Base-by-base conservation (phyloP, 2,888 invertebrate genomes). In the Tetragonula carbonaria region DNA sequence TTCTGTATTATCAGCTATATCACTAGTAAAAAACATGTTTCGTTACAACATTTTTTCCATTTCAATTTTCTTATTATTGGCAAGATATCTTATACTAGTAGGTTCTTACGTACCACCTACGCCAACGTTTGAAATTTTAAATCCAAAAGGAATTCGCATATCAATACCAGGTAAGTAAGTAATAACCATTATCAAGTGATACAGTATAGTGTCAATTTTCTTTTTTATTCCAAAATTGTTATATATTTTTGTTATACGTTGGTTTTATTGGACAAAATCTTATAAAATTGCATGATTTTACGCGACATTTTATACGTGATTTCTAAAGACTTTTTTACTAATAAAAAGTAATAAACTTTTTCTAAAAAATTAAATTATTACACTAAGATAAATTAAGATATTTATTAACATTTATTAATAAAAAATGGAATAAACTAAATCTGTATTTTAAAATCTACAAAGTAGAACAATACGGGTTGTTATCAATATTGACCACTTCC, bases 141-240 rank as follows among this genome's bases (percentile, higher is more conserved):
- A 85, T n/a, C 94, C 93, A 18, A 90, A 87, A 77, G 95, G 95
- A n/a, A 91, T 95, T 79, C 89, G 93, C 73, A 92, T 95, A 23
- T 95, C 94, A 65, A 95, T 95, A 85, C 94, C 95, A 23, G 91
- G 93, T 93, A 80, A 75, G 78, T 55, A 71, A 85, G 80, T 38
- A 65, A 45, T 45, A 45, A 45, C 1, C 8, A 45, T 45, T 45
- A 45, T 45, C 8, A 8, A 45, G 45, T 45, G 8, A 45, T 6
- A 45, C 8, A 8, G 57, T 2, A 4, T 13, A 4, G n/a, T 21
- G 13, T 57, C 13, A 0, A n/a, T 13, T 1, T 57, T 14, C 5
- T 28, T 28, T n/a, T 57, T 5, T 5, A 57, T n/a, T n/a, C 2
- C n/a, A 57, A 4, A n/a, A n/a, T n/a, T n/a, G 57, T 6, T 11